These are phyloP conservation scores for Tipula helvola DNA, from an alignment of 2,888 invertebrate species.

Conservation along the genomic window DNA sequence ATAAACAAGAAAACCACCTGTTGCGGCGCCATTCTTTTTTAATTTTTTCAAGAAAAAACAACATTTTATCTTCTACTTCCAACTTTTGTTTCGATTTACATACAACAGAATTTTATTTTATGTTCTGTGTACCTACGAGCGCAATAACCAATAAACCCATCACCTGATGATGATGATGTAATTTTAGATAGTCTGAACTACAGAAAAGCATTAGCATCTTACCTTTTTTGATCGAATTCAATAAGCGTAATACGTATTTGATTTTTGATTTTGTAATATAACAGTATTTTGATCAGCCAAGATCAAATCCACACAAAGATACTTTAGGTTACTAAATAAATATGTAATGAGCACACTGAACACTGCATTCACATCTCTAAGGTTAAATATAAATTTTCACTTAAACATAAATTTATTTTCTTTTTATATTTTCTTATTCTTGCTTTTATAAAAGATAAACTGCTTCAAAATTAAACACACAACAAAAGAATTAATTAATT, in stretches of 20 bases:
- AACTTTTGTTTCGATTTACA: not conserved
- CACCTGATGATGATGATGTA: not conserved
- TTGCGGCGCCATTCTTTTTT: not conserved
- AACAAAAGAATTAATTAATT: not conserved
- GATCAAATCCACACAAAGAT: not conserved
- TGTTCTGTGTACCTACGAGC: not conserved
- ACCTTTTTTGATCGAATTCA: not conserved
- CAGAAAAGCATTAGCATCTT: not conserved
- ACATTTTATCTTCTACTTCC: not conserved
- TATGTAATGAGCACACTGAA: not conserved
- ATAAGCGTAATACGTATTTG: not conserved
- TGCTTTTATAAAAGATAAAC: not conserved
- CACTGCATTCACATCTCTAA: not conserved
- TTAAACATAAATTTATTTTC: not conserved
- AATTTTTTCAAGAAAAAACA: not conserved
- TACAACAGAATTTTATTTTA: not conserved
- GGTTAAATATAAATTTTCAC: not conserved
- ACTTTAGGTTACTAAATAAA: not conserved
- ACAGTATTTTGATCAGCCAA: not conserved
- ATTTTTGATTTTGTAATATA: not conserved
- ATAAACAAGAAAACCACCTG: not conserved
- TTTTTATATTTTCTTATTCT: not conserved
- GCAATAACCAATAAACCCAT: not conserved
- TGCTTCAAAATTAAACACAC: not conserved
- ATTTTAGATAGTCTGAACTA: not conserved